These are phyloP conservation scores for Melanargia galathea DNA, from an alignment of 2,888 invertebrate genomes.

Conservation along the genomic window DNA sequence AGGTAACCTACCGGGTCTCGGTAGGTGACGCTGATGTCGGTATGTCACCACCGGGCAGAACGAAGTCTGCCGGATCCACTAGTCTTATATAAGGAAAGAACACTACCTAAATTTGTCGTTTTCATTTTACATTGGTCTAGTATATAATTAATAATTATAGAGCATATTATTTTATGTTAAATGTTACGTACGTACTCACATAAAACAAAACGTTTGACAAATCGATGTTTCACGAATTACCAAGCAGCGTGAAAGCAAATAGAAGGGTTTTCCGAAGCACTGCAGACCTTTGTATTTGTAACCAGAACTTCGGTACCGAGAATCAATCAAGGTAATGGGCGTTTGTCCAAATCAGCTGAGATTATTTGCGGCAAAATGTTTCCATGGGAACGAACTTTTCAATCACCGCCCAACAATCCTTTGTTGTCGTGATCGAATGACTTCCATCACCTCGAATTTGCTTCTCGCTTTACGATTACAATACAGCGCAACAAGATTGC, in stretches of 20 bases:
- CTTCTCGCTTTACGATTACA: slow-evolving; percentile 33
- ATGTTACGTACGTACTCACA: too few relatives aligned
- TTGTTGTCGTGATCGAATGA: slow-evolving; percentile 60
- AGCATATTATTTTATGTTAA: too few relatives aligned
- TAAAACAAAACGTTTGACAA: neutral
- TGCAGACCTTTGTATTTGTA: slow-evolving; percentile 75
- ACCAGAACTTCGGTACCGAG: slow-evolving; percentile 63
- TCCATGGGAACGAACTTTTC: slow-evolving; percentile 54
- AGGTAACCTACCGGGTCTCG: too few relatives aligned
- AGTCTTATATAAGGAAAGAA: too few relatives aligned
- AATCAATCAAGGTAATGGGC: slow-evolving; percentile 79
- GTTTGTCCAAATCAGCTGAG: slow-evolving; percentile 70
- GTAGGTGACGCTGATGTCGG: too few relatives aligned
- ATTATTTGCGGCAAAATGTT: slow-evolving; percentile 66
- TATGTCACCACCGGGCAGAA: too few relatives aligned
- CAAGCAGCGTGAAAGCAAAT: slow-evolving; percentile 49
- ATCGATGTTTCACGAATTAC: too few relatives aligned
- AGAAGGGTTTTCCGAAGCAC: slow-evolving; percentile 73
- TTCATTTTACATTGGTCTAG: too few relatives aligned
- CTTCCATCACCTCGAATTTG: slow-evolving; percentile 37
- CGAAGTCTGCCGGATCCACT: too few relatives aligned
- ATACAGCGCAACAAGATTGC: slow-evolving; percentile 25
- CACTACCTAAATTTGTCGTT: too few relatives aligned
- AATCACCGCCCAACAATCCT: slow-evolving; percentile 53
- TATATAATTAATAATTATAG: too few relatives aligned